Evolutionary conservation across 2,797 vertebrate species (phyloP), one percentile per base, ranked within the genome.

Genomic region (Onychomys arenicola): DNA sequence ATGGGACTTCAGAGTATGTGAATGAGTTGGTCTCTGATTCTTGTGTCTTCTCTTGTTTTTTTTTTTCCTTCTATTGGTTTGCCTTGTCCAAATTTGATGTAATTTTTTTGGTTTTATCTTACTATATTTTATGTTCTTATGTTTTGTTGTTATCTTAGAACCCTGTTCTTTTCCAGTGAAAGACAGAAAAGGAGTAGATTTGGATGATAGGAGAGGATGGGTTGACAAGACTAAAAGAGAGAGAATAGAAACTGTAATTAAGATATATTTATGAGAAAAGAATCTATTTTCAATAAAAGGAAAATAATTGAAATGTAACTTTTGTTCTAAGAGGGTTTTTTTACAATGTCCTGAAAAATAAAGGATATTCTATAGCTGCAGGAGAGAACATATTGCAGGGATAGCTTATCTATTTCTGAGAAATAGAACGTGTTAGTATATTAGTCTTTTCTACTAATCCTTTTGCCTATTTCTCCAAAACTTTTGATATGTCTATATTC

Each of bases 221-320:
- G 21, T 25, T 61, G 21, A 61, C 61, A 61, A 23, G 59, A 9
- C 59, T 23, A 23, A 59, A 23, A 25, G 21, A 25, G 59, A 61
- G 7, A 25, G 8, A 25, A 61, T 6, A 61, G 59, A 61, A 25
- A 61, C 59, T 61, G 55, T 55, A 25, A 59, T 59, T 7, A 25
- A 9, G 59, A 61, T 61, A 61, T 61, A 61, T 61, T 61, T 25
- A 25, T 61, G 23, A 25, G 23, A 23, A 61, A 61, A 61, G 59
- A 61, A 61, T 61, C 21, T 19, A 80, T 80, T 80, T 80, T 7
- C 9, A 80, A 21, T 80, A 52, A 80, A 55, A 10, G 3, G 55
- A 78, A 80, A 80, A 52, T 80, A 94, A 87, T 57, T 87, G 11
- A 87, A 95, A 96, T 81, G 34, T 52, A 89, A 52, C 11, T 71